Percentiles rank a stretch among this genome's conserved stretches.
These are phyloP conservation scores for Platysteira castanea DNA, from an alignment of 2,113 vertebrate genomes.

Conservation along the genomic window DNA sequence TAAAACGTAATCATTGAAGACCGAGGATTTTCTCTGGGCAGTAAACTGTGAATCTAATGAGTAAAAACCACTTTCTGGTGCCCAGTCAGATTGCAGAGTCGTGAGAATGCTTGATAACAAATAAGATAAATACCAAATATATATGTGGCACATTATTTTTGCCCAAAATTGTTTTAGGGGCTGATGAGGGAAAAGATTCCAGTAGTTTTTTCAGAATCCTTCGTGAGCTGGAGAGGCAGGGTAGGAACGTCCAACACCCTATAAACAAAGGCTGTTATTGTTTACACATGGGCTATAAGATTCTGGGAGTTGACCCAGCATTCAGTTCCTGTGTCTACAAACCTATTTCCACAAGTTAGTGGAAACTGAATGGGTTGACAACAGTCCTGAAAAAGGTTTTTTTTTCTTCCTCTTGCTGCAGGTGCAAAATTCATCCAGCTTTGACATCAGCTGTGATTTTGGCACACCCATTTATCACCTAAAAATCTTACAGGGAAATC, in stretches of 20 bases:
- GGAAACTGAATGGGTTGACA: slow-evolving; percentile 27
- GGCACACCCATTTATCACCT: neutral
- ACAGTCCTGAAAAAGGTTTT: neutral
- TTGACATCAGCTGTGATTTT: neutral
- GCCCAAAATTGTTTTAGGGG: slow-evolving; percentile 34
- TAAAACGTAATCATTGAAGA: slow-evolving; percentile 31
- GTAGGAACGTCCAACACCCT: neutral
- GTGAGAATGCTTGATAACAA: slow-evolving; percentile 7
- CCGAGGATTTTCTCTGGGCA: slow-evolving; percentile 28
- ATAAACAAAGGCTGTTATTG: slow-evolving; percentile 27
- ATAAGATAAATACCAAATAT: slow-evolving; percentile 35
- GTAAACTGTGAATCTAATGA: slow-evolving; percentile 34
- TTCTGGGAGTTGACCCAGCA: slow-evolving; percentile 36
- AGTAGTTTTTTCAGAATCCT: neutral
- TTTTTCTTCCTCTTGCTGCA: neutral
- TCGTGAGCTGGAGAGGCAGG: neutral
- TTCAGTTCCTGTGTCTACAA: slow-evolving; percentile 43
- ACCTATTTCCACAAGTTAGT: slow-evolving; percentile 27
- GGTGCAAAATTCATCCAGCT: neutral
- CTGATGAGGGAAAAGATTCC: slow-evolving; percentile 30
- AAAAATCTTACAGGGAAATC: neutral
- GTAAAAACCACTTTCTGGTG: slow-evolving; percentile 32
- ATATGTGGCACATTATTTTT: slow-evolving; percentile 15
- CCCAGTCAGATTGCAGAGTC: slow-evolving; percentile 4
- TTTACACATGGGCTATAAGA: slow-evolving; percentile 19